Evolutionary conservation across 2,888 invertebrate species (phyloP).

Genomic region (Diogma glabrata): DNA sequence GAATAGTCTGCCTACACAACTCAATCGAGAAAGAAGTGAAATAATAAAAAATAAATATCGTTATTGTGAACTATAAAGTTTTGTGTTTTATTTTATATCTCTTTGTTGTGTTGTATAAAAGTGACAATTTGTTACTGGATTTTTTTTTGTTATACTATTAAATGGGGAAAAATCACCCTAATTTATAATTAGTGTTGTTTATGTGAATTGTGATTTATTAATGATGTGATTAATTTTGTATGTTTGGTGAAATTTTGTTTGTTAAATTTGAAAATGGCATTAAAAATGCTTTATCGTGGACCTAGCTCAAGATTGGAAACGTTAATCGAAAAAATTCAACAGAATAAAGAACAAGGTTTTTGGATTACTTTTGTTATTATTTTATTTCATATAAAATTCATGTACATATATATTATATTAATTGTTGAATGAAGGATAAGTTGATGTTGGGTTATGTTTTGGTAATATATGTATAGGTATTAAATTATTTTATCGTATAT

Average conservation of each 20-base stretch:
- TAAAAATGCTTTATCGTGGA: slow-evolving; percentile 71
- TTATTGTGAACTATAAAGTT: no score
- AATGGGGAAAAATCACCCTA: background rate
- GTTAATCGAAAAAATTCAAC: slow-evolving; percentile 78
- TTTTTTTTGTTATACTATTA: background rate
- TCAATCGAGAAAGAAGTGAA: slow-evolving; percentile 8
- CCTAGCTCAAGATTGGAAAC: slow-evolving; percentile 75
- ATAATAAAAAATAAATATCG: background rate
- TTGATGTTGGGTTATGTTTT: no score
- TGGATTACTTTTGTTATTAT: background rate
- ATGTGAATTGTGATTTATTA: background rate
- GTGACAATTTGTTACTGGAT: background rate
- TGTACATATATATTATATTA: no score
- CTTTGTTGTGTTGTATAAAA: background rate
- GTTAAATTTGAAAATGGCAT: slow-evolving; percentile 26
- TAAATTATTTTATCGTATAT: no score
- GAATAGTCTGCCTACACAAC: slow-evolving; percentile 8
- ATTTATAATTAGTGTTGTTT: background rate
- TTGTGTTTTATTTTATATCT: background rate
- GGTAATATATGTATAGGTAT: no score
- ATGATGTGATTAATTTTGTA: background rate
- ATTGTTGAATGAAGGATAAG: no score
- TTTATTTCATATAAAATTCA: no score
- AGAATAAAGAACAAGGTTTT: slow-evolving; percentile 51
- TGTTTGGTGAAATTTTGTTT: background rate